phyloP scores from a whole-genome alignment of 2,113 vertebrate genomes.

The Perca flavescens region DNA sequence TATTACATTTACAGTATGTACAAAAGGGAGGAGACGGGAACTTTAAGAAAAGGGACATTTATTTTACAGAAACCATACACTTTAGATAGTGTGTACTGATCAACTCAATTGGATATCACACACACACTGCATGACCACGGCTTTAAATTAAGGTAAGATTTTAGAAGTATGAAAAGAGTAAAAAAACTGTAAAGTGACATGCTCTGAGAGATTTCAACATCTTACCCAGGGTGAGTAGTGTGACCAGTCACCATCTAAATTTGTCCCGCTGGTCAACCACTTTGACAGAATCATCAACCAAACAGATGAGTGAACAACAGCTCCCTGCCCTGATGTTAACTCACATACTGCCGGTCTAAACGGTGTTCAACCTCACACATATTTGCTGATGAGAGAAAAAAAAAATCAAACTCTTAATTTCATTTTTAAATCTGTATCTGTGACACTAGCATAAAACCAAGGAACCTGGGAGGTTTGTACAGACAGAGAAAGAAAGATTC shows the following conservation, averaged over 20 bases:
- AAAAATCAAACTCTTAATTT: neutral
- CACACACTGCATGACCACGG: neutral
- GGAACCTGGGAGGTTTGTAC: conserved; percentile 21
- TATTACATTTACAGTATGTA: neutral
- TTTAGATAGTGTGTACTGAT: neutral
- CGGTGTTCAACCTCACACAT: neutral
- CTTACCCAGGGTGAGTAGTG: neutral
- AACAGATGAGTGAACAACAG: neutral
- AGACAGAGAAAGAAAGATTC: conserved; percentile 1
- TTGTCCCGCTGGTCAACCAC: neutral
- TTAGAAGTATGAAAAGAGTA: neutral
- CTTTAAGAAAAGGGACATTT: conserved; percentile 66
- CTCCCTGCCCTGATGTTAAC: neutral
- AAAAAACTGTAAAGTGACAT: neutral
- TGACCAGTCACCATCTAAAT: neutral
- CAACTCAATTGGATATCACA: neutral
- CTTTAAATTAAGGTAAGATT: conserved; percentile 29
- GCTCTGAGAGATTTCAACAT: neutral
- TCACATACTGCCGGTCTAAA: neutral
- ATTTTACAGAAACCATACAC: conserved; percentile 67
- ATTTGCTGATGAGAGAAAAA: neutral
- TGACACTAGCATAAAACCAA: neutral
- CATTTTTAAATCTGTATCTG: neutral
- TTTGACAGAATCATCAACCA: neutral
- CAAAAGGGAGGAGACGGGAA: neutral